Conservation (phyloP, 2,113 vertebrate genomes). For the Pangasianodon hypophthalmus region DNA sequence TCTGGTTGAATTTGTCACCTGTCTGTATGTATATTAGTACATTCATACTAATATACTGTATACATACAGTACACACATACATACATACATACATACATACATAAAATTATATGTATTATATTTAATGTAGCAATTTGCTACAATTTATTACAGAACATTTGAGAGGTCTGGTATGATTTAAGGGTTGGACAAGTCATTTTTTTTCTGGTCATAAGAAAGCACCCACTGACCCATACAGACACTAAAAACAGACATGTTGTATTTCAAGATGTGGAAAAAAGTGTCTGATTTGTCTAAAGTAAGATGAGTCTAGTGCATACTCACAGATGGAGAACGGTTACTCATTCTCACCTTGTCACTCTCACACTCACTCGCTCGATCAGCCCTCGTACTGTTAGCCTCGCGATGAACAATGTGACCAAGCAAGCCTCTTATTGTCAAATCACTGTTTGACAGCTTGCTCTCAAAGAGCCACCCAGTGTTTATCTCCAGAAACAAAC, state of each 20-base stretch:
- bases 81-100: background rate
- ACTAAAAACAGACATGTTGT: slow-evolving; percentile 25
- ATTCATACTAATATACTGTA: background rate
- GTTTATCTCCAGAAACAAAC: slow-evolving; percentile 63
- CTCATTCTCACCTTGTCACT: slow-evolving; percentile 68
- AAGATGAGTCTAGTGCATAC: slow-evolving; percentile 44
- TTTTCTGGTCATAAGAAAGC: slow-evolving; percentile 19
- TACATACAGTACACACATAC: background rate
- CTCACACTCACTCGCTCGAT: slow-evolving; percentile 35
- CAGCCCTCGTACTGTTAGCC: slow-evolving; percentile 44
- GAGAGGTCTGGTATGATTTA: background rate
- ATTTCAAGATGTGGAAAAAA: slow-evolving; percentile 25
- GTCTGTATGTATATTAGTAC: background rate
- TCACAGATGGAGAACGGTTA: slow-evolving; percentile 48
- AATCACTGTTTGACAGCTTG: slow-evolving; percentile 67
- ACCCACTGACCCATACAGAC: slow-evolving; percentile 39
- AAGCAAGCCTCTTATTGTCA: slow-evolving; percentile 69
- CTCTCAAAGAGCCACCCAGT: slow-evolving; percentile 54
- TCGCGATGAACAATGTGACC: slow-evolving; percentile 58
- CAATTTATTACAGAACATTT: background rate
- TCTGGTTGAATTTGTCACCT: background rate
- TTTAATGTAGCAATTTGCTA: background rate
- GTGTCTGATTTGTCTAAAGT: slow-evolving; percentile 43
- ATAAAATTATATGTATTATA: background rate
- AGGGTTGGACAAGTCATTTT: background rate